Evolutionary conservation across 2,888 invertebrate species (phyloP).

Genomic region (Portevinia maculata): DNA sequence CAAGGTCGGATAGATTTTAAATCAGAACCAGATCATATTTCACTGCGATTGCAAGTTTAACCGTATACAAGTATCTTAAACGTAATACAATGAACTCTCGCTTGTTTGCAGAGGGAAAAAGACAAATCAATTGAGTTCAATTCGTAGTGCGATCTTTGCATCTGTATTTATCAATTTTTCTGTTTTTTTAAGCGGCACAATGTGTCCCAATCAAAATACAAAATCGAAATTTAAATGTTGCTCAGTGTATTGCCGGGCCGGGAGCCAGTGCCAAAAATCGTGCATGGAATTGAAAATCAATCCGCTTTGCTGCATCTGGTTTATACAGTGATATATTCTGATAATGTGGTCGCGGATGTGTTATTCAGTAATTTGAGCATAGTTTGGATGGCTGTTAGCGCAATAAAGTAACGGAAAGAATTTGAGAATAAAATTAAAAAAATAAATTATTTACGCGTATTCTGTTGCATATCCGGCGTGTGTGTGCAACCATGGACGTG

Average conservation of each 20-base stretch:
- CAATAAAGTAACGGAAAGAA: slow-evolving; percentile 45
- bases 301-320: slow-evolving; percentile 22
- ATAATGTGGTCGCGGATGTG: slow-evolving; percentile 24
- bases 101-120: slow-evolving; percentile 24
- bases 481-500: slow-evolving; percentile 16
- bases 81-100: slow-evolving; percentile 57
- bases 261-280: slow-evolving; percentile 45
- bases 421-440: slow-evolving; percentile 32
- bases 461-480: slow-evolving; percentile 62
- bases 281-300: slow-evolving; percentile 57
- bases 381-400: slow-evolving; percentile 45
- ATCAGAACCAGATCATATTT: slow-evolving; percentile 41
- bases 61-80: slow-evolving; percentile 35
- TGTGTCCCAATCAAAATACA: neutral
- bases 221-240: slow-evolving; percentile 7
- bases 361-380: slow-evolving; percentile 59
- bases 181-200: neutral
- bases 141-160: slow-evolving; percentile 50
- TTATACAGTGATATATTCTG: slow-evolving; percentile 39
- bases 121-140: slow-evolving; percentile 70
- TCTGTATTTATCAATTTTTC: neutral
- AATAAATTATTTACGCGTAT: slow-evolving; percentile 37
- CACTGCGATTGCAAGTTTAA: slow-evolving; percentile 22
- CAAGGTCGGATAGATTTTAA: slow-evolving; percentile 41
- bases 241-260: slow-evolving; percentile 18